Evolutionary conservation across 2,113 vertebrate genomes (phyloP).

Genomic region (Vicugna pacos): DNA sequence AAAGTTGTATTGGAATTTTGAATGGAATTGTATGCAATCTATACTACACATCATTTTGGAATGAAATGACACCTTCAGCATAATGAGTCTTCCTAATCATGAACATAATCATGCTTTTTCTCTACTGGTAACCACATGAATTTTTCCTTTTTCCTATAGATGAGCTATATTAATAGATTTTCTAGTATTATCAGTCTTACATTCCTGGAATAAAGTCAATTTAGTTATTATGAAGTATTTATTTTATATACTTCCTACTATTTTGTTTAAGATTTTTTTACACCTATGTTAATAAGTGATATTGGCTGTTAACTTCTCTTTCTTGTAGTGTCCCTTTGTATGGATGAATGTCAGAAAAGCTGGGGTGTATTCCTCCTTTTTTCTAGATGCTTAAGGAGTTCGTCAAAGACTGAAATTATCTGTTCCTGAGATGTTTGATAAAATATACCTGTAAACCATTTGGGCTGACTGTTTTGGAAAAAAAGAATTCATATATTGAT

Average conservation of each 20-base stretch:
- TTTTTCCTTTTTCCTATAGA: background rate
- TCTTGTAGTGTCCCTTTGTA: background rate
- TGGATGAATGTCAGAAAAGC: background rate
- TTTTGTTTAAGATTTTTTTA: conserved; percentile 22
- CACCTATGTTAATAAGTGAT: background rate
- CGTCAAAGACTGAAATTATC: conserved; percentile 11
- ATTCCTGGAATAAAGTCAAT: conserved; percentile 17
- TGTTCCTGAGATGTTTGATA: background rate
- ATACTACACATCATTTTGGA: background rate
- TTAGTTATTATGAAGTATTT: conserved; percentile 1
- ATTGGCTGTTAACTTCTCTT: background rate
- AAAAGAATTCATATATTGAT: background rate
- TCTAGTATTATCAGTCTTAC: background rate
- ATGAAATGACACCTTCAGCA: background rate
- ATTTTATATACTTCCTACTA: background rate
- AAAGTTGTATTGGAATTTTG: background rate
- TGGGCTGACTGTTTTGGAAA: background rate
- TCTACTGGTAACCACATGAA: background rate
- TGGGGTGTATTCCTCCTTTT: background rate
- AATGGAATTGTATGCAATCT: background rate
- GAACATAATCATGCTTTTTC: background rate
- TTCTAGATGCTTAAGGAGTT: background rate
- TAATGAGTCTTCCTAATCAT: conserved; percentile 1
- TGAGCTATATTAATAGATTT: background rate
- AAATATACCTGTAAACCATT: conserved; percentile 21